A percentile compares a stretch with the other conserved stretches of the same genome.
phyloP scores from a whole-genome alignment of 2,888 invertebrate genomes.

The Carterocephalus palaemon region DNA sequence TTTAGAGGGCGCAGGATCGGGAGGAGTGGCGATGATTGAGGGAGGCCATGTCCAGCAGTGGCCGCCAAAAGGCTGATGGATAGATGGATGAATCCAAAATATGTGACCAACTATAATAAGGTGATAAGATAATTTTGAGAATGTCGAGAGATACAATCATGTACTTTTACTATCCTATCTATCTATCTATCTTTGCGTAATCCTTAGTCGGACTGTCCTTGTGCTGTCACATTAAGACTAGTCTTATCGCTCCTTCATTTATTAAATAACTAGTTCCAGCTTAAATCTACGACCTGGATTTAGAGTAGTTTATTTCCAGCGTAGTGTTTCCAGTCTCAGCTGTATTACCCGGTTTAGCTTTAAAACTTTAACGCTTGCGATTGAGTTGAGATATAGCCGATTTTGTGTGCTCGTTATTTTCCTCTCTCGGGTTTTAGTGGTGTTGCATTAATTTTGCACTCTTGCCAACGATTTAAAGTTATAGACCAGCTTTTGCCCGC shows the following conservation, averaged over 20 bases:
- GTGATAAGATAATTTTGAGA: too few species aligned
- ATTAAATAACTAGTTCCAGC: slow-evolving; percentile 29
- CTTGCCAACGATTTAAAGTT: too few species aligned
- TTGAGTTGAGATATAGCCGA: slow-evolving; percentile 11
- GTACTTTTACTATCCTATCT: not conserved
- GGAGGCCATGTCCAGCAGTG: too few species aligned
- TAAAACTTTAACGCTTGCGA: slow-evolving; percentile 15
- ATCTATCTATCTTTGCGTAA: slow-evolving; percentile 7
- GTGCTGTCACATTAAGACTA: slow-evolving; percentile 33
- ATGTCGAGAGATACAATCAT: too few species aligned
- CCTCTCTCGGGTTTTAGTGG: too few species aligned
- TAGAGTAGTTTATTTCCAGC: slow-evolving; percentile 9
- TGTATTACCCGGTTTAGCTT: slow-evolving; percentile 7
- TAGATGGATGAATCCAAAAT: too few species aligned
- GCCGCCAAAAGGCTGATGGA: too few species aligned
- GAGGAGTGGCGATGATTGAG: too few species aligned
- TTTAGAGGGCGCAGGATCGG: too few species aligned
- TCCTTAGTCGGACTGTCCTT: slow-evolving; percentile 27
- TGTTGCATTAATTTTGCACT: too few species aligned
- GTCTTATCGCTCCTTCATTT: slow-evolving; percentile 32
- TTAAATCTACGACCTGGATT: slow-evolving; percentile 19
- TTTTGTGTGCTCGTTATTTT: slow-evolving; percentile 3
- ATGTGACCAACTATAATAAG: too few species aligned
- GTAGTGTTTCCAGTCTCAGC: slow-evolving; percentile 1
- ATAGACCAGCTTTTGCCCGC: too few species aligned